Evolutionary conservation across 1,140 invertebrate species (phyloP).

Genomic region (Euwallacea fornicatus): DNA sequence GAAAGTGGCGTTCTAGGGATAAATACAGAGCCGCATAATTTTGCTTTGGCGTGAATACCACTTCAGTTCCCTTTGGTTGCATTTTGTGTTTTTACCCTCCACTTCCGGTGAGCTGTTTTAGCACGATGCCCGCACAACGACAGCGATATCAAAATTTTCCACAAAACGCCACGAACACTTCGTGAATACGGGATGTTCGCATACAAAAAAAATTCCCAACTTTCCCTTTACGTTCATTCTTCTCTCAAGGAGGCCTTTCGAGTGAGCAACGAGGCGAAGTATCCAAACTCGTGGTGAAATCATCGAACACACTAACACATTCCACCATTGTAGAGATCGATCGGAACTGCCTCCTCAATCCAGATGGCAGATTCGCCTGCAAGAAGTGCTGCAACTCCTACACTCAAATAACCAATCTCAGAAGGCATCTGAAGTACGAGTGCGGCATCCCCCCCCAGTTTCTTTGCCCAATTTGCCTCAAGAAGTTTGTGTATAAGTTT

Average conservation of each 20-base stretch:
- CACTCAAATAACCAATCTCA: slow-evolving; percentile 27
- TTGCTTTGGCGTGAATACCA: too few relatives aligned
- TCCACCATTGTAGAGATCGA: slow-evolving; percentile 18
- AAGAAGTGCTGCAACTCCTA: slow-evolving; percentile 29
- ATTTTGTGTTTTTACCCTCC: too few relatives aligned
- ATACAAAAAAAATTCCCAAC: background rate
- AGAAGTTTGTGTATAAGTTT: slow-evolving; percentile 40
- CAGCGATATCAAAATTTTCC: background rate
- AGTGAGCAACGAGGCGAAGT: background rate
- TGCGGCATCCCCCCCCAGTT: slow-evolving; percentile 73
- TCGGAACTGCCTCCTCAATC: slow-evolving; percentile 1
- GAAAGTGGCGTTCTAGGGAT: too few relatives aligned
- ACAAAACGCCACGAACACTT: background rate
- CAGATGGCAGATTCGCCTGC: slow-evolving; percentile 38
- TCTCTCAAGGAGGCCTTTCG: background rate
- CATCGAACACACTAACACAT: background rate
- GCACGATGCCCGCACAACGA: too few relatives aligned
- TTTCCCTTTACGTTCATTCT: background rate
- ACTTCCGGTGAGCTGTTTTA: too few relatives aligned
- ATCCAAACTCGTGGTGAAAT: background rate
- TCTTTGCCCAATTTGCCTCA: slow-evolving; percentile 52
- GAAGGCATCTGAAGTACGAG: slow-evolving; percentile 66
- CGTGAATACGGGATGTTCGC: background rate
- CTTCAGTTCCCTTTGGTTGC: too few relatives aligned
- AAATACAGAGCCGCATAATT: too few relatives aligned